Conservation (phyloP, 2,113 vertebrate species). For the Casuarius casuarius region DNA sequence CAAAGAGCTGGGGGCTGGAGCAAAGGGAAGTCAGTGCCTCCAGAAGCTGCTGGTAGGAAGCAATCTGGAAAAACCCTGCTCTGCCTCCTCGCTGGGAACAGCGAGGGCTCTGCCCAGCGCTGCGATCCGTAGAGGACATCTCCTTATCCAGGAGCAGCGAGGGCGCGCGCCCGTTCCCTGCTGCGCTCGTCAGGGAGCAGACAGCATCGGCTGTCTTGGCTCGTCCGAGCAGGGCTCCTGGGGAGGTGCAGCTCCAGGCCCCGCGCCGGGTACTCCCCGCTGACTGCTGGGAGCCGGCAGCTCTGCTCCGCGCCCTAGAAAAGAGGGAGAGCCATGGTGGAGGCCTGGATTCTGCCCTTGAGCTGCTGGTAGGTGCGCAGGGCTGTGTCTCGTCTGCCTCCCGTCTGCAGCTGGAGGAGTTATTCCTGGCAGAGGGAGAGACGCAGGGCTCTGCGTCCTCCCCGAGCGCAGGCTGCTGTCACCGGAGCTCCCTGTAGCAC, state of each 20-base stretch:
- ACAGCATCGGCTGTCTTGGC: not conserved
- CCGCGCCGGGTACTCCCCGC: rapidly evolving
- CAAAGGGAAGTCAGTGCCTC: not conserved
- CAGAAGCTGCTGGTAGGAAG: not conserved
- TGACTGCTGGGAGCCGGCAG: too few relatives aligned
- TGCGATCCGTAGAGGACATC: not conserved
- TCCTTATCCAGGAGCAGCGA: rapidly evolving
- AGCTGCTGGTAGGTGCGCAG: not conserved
- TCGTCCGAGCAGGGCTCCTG: not conserved
- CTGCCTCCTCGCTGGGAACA: not conserved
- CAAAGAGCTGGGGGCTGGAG: not conserved
- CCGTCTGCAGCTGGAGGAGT: not conserved
- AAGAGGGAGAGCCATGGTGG: not conserved
- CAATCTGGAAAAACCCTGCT: not conserved
- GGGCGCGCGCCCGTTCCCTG: not conserved
- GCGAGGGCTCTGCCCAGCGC: not conserved
- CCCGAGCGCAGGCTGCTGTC: not conserved
- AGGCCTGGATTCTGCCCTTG: too few relatives aligned
- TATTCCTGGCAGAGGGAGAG: not conserved
- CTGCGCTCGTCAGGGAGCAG: not conserved
- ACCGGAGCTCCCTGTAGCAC: not conserved
- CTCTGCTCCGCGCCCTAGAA: not conserved
- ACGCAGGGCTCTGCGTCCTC: not conserved
- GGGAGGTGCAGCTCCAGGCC: not conserved
- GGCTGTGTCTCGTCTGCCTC: too few relatives aligned